Base-by-base conservation (phyloP, 2,888 invertebrate species). In the Scotopteryx bipunctaria region DNA sequence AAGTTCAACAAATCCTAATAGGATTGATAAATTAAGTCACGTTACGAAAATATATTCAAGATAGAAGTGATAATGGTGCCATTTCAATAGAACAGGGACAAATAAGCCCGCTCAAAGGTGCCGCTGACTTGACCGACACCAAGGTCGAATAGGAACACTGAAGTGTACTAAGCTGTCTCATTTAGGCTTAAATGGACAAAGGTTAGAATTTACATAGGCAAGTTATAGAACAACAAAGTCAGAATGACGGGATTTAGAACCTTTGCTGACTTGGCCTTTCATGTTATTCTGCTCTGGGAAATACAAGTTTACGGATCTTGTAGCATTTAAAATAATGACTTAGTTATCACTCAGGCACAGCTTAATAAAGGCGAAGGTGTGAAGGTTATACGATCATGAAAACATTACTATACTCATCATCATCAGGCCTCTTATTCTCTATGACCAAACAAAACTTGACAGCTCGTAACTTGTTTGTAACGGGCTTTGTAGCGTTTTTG, bases 91-190 rank as follows among this genome's bases (percentile, higher is more conserved):
- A 52, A 35, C 15, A 35, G 31, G 35, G 51, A 52, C 37, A 42
- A 51, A 59, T 59, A 47, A 51, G 48, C 29, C 27, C 25, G 31
- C n/a, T 38, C 42, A 50, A 53, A 47, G 43, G 47, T 38, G 43
- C 53, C 47, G 53, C 53, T 15, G 37, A 38, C 19, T 47, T 53
- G 43, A 43, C 46, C 52, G 47, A 38, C 43, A 27, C 16, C 45
- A 42, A 40, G 44, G 50, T 44, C 36, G 9, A 31, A 11, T 21
- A 43, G 42, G 9, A 46, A 13, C 42, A 38, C 41, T 43, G 32
- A 42, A 45, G 38, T 47, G 13, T 33, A 47, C 40, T 33, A 33
- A 41, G 40, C 6, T 35, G 40, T 35, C 40, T 41, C 23, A 37
- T 45, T 40, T 29, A 17, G 9, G 29, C 45, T 14, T 36, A 8